These are phyloP conservation scores for Noctua janthe DNA, from an alignment of 2,888 invertebrate genomes.

Conservation along the genomic window DNA sequence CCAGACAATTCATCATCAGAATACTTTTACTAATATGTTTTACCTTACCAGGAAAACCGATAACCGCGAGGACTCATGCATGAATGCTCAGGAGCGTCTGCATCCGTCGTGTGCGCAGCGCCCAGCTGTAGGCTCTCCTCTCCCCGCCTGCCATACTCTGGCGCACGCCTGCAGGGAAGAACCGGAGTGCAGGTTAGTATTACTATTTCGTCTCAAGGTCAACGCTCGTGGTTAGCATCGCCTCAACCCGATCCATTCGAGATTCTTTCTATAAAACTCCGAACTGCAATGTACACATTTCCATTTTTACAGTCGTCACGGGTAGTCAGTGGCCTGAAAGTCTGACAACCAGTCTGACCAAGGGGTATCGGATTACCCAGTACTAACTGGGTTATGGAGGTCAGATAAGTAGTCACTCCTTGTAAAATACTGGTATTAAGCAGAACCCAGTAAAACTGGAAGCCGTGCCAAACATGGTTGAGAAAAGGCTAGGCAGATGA, in stretches of 20 bases:
- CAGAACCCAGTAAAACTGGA: too few relatives aligned
- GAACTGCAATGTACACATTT: neutral
- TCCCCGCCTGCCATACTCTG: constrained; percentile 96
- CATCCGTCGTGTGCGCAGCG: constrained; percentile 97
- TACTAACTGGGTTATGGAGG: too few relatives aligned
- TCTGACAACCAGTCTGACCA: too few relatives aligned
- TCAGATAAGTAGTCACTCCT: too few relatives aligned
- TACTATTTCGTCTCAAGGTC: neutral
- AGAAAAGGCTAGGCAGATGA: too few relatives aligned
- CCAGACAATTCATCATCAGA: neutral
- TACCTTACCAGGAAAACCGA: constrained; percentile 93
- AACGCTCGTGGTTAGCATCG: neutral
- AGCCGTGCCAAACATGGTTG: too few relatives aligned
- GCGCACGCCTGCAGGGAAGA: constrained; percentile 96
- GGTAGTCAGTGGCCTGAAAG: too few relatives aligned
- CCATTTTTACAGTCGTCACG: too few relatives aligned
- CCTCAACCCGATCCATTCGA: neutral
- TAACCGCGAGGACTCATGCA: constrained; percentile 96
- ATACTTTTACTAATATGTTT: neutral
- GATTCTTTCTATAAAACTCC: neutral
- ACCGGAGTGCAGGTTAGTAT: constrained; percentile 94
- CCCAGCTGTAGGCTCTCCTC: constrained; percentile 92
- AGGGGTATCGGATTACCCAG: too few relatives aligned
- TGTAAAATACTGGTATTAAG: too few relatives aligned
- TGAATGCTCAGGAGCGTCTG: constrained; percentile 96